phyloP scores from a whole-genome alignment of 2,888 invertebrate species.

The Ornithoptera alexandrae region DNA sequence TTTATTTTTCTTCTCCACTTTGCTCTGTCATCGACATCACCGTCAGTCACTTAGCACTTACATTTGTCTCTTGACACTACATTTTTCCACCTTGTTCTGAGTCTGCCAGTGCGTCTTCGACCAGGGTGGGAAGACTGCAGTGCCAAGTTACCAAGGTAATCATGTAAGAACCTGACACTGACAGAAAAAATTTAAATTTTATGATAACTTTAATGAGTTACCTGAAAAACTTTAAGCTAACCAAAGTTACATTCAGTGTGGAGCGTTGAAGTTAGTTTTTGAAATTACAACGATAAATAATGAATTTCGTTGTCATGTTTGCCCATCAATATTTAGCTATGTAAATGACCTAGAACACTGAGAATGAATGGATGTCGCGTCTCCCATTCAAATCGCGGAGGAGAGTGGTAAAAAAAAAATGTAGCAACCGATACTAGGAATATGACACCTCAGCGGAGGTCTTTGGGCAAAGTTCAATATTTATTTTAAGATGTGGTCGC shows the following conservation, averaged over 20 bases:
- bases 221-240: no score
- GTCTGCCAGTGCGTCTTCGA: no score
- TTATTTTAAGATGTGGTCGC: conserved; percentile 48
- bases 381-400: conserved; percentile 29
- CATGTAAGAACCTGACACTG: no score
- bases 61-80: no score
- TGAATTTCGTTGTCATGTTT: conserved; percentile 1
- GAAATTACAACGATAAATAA: neutral
- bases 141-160: no score
- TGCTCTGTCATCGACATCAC: no score
- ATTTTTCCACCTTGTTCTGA: no score
- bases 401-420: conserved; percentile 42
- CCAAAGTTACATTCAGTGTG: neutral
- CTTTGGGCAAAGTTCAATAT: conserved; percentile 66
- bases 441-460: conserved; percentile 67
- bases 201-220: no score
- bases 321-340: conserved; percentile 24
- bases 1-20: no score
- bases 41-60: no score
- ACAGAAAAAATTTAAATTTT: no score
- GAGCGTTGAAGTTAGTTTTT: neutral
- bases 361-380: conserved; percentile 34
- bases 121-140: no score
- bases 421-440: conserved; percentile 53
- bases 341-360: conserved; percentile 36